Evolutionary conservation across 1,140 invertebrate genomes (phyloP).

Genomic region (Drosophila equinoxialis): DNA sequence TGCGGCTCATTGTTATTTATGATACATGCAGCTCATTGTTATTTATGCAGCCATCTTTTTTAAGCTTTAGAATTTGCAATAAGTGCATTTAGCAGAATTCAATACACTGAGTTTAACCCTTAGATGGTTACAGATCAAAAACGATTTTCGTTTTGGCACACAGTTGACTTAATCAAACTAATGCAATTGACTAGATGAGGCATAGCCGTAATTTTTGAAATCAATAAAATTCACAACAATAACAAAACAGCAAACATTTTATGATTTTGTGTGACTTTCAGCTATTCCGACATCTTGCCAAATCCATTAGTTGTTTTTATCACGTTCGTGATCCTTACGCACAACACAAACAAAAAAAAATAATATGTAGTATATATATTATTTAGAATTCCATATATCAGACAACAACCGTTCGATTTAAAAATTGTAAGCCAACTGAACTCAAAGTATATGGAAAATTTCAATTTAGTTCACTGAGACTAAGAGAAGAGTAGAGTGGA

Average conservation of each 20-base stretch:
- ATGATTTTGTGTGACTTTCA: conserved; percentile 67
- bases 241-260: conserved; percentile 16
- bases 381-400: background rate
- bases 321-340: background rate
- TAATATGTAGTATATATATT: background rate
- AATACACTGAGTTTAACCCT: too few species aligned
- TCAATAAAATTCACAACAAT: conserved; percentile 56
- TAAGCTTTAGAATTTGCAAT: conserved; percentile 3
- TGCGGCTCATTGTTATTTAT: conserved; percentile 48
- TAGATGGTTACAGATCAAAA: too few species aligned
- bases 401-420: conserved; percentile 69
- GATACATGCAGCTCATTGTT: conserved; percentile 19
- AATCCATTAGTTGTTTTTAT: conserved; percentile 73
- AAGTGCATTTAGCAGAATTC: too few species aligned
- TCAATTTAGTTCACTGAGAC: conserved; percentile 16
- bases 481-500: background rate
- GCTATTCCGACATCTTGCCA: conserved; percentile 83
- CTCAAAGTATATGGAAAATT: conserved; percentile 60
- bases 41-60: background rate
- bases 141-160: background rate
- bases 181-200: conserved; percentile 82
- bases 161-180: conserved; percentile 57
- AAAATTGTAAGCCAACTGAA: conserved; percentile 71
- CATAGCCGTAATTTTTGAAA: conserved; percentile 73
- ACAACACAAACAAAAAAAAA: conserved; percentile 20